These are phyloP conservation scores for Polymixis lichenea DNA, from an alignment of 2,888 invertebrate genomes.

Conservation along the genomic window DNA sequence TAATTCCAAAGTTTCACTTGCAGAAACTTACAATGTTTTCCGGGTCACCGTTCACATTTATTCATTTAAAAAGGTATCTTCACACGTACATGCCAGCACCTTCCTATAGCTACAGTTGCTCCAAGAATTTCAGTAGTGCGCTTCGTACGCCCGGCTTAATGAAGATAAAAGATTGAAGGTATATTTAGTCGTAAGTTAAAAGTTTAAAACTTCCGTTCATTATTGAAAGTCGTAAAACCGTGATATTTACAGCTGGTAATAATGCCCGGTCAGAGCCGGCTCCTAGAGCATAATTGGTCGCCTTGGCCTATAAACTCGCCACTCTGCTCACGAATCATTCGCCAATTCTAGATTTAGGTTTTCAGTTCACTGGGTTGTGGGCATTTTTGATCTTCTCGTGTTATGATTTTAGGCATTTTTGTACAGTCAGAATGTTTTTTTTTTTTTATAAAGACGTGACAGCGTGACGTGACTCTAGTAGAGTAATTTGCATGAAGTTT, in stretches of 20 bases:
- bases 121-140: conserved; percentile 9
- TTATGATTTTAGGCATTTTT: conserved; percentile 54
- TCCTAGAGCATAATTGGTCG: conserved; percentile 82
- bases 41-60: neutral
- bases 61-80: neutral
- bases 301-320: conserved; percentile 88
- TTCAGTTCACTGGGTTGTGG: conserved; percentile 88
- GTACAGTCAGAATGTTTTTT: neutral
- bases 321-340: conserved; percentile 83
- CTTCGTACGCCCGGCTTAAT: conserved; percentile 1
- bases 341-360: conserved; percentile 90
- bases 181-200: conserved; percentile 45
- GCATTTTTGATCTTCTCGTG: conserved; percentile 78
- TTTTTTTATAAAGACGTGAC: no score
- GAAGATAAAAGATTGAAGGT: conserved; percentile 39
- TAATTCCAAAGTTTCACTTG: neutral
- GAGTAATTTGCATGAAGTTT: no score
- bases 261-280: conserved; percentile 69
- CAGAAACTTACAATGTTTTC: neutral
- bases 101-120: neutral
- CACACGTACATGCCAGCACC: neutral
- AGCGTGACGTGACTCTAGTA: no score
- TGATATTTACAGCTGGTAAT: conserved; percentile 70
- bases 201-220: conserved; percentile 55
- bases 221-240: conserved; percentile 71